Conservation (phyloP, 1,140 invertebrate genomes). For the Polypedilum pembai region DNA sequence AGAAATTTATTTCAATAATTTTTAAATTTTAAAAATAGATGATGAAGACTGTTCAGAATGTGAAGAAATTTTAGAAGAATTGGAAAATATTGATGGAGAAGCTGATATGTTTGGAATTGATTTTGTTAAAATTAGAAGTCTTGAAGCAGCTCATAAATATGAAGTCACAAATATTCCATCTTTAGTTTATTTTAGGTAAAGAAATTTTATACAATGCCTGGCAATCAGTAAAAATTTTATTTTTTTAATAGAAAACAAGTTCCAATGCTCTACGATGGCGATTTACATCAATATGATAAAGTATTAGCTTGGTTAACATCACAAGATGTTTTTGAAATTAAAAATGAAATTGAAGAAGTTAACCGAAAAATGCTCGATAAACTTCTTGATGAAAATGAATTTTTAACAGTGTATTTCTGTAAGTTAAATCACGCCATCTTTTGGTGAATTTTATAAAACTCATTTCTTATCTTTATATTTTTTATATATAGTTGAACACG, state of each 20-base stretch:
- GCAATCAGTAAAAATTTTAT: too few species aligned
- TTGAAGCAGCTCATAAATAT: slow-evolving; percentile 72
- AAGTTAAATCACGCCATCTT: slow-evolving; percentile 44
- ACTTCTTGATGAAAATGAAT: slow-evolving; percentile 88
- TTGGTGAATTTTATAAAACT: too few species aligned
- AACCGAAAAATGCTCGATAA: slow-evolving; percentile 94
- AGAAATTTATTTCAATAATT: too few species aligned
- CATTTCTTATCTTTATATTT: slow-evolving; percentile 29
- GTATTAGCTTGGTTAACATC: slow-evolving; percentile 84
- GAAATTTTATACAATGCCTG: too few species aligned
- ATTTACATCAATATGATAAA: slow-evolving; percentile 76
- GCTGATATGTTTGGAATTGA: slow-evolving; percentile 89
- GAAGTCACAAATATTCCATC: slow-evolving; percentile 75
- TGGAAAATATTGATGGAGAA: slow-evolving; percentile 91
- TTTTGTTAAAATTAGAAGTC: slow-evolving; percentile 87
- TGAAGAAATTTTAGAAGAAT: slow-evolving; percentile 73
- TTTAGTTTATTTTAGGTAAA: slow-evolving; percentile 78
- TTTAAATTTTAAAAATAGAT: slow-evolving; percentile 47
- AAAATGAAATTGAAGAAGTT: slow-evolving; percentile 94
- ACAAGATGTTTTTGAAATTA: slow-evolving; percentile 90
- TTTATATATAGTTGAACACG: slow-evolving; percentile 60
- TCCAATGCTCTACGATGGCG: slow-evolving; percentile 85
- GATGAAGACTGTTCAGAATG: slow-evolving; percentile 88
- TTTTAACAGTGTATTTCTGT: slow-evolving; percentile 93
- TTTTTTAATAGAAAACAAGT: slow-evolving; percentile 55